A percentile compares a stretch with the other conserved stretches of the same genome.
phyloP scores from a whole-genome alignment of 2,797 vertebrate species.

The Leucoraja ocellata region DNA sequence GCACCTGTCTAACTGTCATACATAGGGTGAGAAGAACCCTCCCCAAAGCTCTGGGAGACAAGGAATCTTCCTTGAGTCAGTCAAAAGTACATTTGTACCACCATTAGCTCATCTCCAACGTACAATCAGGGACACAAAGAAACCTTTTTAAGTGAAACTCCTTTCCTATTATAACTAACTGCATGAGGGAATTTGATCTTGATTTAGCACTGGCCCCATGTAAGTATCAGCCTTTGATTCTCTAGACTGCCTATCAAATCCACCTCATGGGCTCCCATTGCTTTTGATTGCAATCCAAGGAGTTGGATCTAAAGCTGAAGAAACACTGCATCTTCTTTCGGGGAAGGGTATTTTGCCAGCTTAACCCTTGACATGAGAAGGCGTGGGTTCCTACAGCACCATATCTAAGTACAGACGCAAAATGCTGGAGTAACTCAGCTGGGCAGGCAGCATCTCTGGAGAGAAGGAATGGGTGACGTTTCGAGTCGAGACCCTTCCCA shows the following conservation, averaged over 20 bases:
- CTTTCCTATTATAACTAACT: slow-evolving; percentile 30
- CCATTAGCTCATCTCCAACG: slow-evolving; percentile 8
- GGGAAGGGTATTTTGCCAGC: not conserved
- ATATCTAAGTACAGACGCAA: too few relatives aligned
- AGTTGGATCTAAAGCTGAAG: not conserved
- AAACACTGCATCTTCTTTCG: not conserved
- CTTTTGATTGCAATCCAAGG: not conserved
- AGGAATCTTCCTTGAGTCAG: not conserved
- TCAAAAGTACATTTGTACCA: not conserved
- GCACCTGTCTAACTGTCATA: too few relatives aligned
- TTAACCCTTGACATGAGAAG: not conserved
- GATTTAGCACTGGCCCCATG: not conserved
- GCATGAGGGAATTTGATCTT: slow-evolving; percentile 30
- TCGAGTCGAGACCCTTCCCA: too few relatives aligned
- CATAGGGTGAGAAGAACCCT: too few relatives aligned
- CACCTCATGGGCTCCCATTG: not conserved
- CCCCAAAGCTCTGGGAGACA: not conserved
- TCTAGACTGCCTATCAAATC: not conserved
- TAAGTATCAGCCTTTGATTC: slow-evolving; percentile 6
- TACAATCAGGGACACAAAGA: slow-evolving; percentile 29
- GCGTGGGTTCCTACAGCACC: not conserved
- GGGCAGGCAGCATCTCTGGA: too few relatives aligned
- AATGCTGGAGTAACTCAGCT: too few relatives aligned
- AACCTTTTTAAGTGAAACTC: slow-evolving; percentile 11
- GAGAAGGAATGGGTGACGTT: too few relatives aligned